Base-by-base conservation (phyloP, 53 echinoderm and acorn worm species). In the Mesocentrotus franciscanus region DNA sequence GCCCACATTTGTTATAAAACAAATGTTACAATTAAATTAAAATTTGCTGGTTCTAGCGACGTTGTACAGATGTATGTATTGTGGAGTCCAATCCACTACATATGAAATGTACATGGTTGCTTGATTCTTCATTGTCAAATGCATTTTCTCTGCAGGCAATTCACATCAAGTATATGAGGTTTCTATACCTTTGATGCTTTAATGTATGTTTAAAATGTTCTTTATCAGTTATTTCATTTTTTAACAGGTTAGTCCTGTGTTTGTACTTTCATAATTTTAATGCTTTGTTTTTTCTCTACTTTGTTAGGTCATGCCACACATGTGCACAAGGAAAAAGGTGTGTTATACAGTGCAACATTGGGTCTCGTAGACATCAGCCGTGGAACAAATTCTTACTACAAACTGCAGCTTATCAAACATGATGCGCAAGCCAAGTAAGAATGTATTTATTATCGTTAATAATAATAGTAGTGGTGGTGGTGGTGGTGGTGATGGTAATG, bases 371-470 rank as follows among this genome's bases (percentile, higher is more conserved):
- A 98, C 94, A 97, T 98, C 89, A 92, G 87, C 27, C 96, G 95
- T 39, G 99, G 99, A 16, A 92, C 97, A 42, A 99, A 99, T 90
- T 99, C 99, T 36, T 99, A 97, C 96, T 99, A 99, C 95, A 97
- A 98, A 75, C 93, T 99, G 49, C 99, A 99, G 81, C 91, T 99
- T 20, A 92, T 99, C 36, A 95, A 99, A 81, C 93, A 93, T 92
- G 99, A 99, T 87, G 35, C 91, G 5, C 61, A 60, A 11, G 78
- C 78, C 10, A 95, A 92, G 98, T 98, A 95, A 89, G 96, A 32
- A 76, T 27, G 6, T 18, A 62, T 62, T 66, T 24, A 32, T 32
- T 76, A 12, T 57, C 16, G 12, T n/a, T 62, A 42, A 64, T 64
- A 20, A 64, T 64, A 64, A 64, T 49, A 20, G 20, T 64, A 7